phyloP scores from a whole-genome alignment of 2,888 invertebrate genomes.

The Choristoneura rosaceana region DNA sequence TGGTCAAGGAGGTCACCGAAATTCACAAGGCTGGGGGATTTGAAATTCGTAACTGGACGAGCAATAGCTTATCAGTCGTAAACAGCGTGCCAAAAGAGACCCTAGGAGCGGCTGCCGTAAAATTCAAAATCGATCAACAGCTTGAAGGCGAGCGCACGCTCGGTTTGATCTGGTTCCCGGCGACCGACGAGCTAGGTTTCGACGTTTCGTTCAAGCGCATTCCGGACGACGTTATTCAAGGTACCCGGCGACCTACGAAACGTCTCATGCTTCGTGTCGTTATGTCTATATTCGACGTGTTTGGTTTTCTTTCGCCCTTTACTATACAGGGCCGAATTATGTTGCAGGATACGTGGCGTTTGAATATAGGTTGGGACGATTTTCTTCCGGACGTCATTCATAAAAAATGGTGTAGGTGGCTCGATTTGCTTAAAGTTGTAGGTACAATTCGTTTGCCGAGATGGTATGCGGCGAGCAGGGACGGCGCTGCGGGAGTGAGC shows the following conservation, averaged over 20 bases:
- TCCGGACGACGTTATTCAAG: conserved; percentile 37
- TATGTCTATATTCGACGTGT: conserved; percentile 48
- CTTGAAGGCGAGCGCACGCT: conserved; percentile 45
- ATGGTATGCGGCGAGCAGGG: not conserved
- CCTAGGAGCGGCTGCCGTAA: conserved; percentile 42
- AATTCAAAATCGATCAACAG: conserved; percentile 44
- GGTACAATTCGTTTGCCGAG: not conserved
- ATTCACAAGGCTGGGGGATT: conserved; percentile 42
- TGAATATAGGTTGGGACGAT: not conserved
- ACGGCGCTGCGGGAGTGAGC: too few species aligned
- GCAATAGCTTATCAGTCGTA: conserved; percentile 45
- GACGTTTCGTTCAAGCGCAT: conserved; percentile 45
- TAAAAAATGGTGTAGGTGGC: not conserved
- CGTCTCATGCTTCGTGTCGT: conserved; percentile 43
- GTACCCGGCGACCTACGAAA: conserved; percentile 46
- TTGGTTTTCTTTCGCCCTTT: conserved; percentile 48
- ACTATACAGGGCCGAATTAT: conserved; percentile 12
- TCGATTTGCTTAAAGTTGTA: not conserved
- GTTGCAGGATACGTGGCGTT: not conserved
- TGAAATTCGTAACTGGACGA: conserved; percentile 49
- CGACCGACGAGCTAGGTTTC: conserved; percentile 45
- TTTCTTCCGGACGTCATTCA: not conserved
- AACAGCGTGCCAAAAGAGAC: conserved; percentile 45
- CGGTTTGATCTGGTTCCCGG: conserved; percentile 48
- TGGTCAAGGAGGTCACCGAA: conserved; percentile 35